Conservation (phyloP, 2,888 invertebrate species). For the Cosmorhoe ocellata region DNA sequence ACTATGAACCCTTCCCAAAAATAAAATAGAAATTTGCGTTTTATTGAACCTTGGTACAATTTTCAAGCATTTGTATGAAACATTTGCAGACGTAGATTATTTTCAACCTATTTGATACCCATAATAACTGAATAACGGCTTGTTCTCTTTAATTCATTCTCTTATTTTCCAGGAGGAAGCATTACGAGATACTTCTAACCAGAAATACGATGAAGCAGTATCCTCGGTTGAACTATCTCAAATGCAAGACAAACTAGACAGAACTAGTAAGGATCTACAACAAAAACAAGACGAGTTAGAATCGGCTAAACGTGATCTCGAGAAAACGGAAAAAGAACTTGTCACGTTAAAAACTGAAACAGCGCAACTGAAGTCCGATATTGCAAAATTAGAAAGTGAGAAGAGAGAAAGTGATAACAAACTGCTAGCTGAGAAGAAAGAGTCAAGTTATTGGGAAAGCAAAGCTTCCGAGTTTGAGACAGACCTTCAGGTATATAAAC, state of each 20-base stretch:
- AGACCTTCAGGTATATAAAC: constrained; percentile 77
- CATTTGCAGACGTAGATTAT: too few species aligned
- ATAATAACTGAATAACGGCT: not conserved
- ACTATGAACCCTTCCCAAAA: too few species aligned
- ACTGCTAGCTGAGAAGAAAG: constrained; percentile 83
- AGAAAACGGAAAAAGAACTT: constrained; percentile 74
- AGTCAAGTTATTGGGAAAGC: constrained; percentile 84
- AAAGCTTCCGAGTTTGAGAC: constrained; percentile 84
- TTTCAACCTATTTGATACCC: too few species aligned
- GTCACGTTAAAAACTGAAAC: constrained; percentile 67
- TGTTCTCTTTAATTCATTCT: not conserved
- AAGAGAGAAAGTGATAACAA: constrained; percentile 86
- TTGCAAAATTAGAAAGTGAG: constrained; percentile 70
- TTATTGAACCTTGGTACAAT: too few species aligned
- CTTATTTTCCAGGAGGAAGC: constrained; percentile 63
- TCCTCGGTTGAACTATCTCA: constrained; percentile 76
- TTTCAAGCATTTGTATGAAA: too few species aligned
- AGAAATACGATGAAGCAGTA: constrained; percentile 74
- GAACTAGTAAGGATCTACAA: constrained; percentile 56
- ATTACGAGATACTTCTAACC: constrained; percentile 67
- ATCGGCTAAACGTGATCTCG: constrained; percentile 57
- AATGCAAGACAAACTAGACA: constrained; percentile 72
- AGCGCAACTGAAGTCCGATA: constrained; percentile 66
- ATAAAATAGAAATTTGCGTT: too few species aligned
- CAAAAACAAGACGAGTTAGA: constrained; percentile 65